phyloP scores from a whole-genome alignment of 1,140 invertebrate genomes.

The Caenorhabditis elegans region WBcel235 BX284602.5:13615001-13615500 shows the following conservation, averaged over 20 bases:
- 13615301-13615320: slow-evolving; percentile 40
- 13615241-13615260: slow-evolving; percentile 44
- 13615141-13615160: not conserved
- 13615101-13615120: not conserved
- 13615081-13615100: not conserved
- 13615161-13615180: not conserved
- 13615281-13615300: slow-evolving; percentile 42
- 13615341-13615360: too few species aligned
- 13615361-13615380: too few species aligned
- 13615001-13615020: not conserved
- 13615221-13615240: slow-evolving; percentile 44
- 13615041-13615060: not conserved
- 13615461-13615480: too few species aligned
- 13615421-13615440: too few species aligned
- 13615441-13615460: too few species aligned
- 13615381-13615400: too few species aligned
- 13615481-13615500: too few species aligned
- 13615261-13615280: slow-evolving; percentile 40
- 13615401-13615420: too few species aligned
- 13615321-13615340: slow-evolving; percentile 41
- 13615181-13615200: slow-evolving; percentile 42
- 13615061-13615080: not conserved
- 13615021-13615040: not conserved
- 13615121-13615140: not conserved
- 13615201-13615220: slow-evolving; percentile 36